Base-by-base conservation (phyloP, 2,113 vertebrate genomes). In the Callorhinus ursinus region DNA sequence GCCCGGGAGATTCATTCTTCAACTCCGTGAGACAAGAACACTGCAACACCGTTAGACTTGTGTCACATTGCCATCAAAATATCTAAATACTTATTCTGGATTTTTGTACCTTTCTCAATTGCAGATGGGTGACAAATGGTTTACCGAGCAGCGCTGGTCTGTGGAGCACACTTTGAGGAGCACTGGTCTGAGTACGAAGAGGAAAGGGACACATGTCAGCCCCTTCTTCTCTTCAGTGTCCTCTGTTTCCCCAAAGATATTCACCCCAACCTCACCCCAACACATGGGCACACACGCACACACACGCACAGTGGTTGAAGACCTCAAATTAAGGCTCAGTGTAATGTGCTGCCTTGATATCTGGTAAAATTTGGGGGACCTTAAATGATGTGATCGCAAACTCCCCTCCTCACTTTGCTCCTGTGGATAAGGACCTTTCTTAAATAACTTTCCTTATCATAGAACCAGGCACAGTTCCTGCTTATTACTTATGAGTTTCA, bases 141-240 rank as follows among this genome's bases (percentile, higher is more conserved):
- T 55, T 81, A 36, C 3, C 42, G 63, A 53, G 26, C 49, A 65
- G 21, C 1, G 0, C 7, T 13, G 22, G 39, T 55, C 21, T 59
- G 39, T 16, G 10, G 13, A 18, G 39, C 21, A 28, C 31, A 77
- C 42, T 95, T 18, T n/a, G 74, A 92, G 59, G 7, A 87, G 26
- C 19, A 0, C 4, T 39, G 63, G 10, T 6, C 24, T 57, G 49
- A 39, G 9, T 26, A 6, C 7, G 33, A 74, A 39, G 2, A 67
- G 12, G 46, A 31, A 77, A 74, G 24, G 1, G 7, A 11, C 0
- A 18, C 0, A 0, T 59, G 11, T 63, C 8, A 0, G 4, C 4
- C 36, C 13, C 4, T 33, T 22, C 1, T 88, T 18, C 33, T 14
- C 9, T 72, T 14, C 31, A 9, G 12, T 51, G 31, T 67, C 72